Evolutionary conservation across 2,888 invertebrate species (phyloP).

Genomic region (Athrips mouffetella): DNA sequence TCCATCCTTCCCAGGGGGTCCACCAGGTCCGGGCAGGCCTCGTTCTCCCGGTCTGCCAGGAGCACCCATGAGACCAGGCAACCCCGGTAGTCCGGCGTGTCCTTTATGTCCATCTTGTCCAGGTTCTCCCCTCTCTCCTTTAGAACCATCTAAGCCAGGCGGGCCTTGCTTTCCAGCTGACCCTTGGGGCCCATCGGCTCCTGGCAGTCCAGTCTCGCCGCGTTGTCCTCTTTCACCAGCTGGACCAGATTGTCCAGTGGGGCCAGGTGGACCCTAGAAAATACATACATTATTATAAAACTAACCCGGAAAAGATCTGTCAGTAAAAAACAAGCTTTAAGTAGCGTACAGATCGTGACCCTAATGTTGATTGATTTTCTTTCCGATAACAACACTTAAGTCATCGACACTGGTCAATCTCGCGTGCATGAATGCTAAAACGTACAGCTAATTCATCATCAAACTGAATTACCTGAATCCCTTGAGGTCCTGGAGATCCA

Average conservation of each 20-base stretch:
- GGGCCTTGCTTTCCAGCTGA: conserved; percentile 87
- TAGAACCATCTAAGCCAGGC: conserved; percentile 85
- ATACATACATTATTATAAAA: no score
- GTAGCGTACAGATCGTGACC: no score
- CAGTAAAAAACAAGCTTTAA: no score
- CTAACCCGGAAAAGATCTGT: no score
- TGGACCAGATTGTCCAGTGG: conserved; percentile 81
- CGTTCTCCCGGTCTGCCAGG: conserved; percentile 83
- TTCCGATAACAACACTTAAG: no score
- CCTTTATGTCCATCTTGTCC: conserved; percentile 88
- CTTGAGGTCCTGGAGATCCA: conserved; percentile 83
- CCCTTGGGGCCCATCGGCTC: conserved; percentile 87
- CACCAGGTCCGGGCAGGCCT: conserved; percentile 80
- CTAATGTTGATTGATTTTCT: no score
- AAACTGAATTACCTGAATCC: conserved; percentile 84
- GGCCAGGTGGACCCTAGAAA: conserved; percentile 82
- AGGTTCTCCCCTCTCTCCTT: conserved; percentile 78
- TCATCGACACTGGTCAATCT: no score
- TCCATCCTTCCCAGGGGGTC: conserved; percentile 87
- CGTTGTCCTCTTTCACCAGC: conserved; percentile 84
- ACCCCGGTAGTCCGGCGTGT: conserved; percentile 88
- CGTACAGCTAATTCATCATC: no score
- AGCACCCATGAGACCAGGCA: conserved; percentile 87
- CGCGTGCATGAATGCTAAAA: no score
- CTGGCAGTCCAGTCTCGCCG: conserved; percentile 86